Base-by-base conservation (phyloP, 2,888 invertebrate species). In the Nycteola revayana region DNA sequence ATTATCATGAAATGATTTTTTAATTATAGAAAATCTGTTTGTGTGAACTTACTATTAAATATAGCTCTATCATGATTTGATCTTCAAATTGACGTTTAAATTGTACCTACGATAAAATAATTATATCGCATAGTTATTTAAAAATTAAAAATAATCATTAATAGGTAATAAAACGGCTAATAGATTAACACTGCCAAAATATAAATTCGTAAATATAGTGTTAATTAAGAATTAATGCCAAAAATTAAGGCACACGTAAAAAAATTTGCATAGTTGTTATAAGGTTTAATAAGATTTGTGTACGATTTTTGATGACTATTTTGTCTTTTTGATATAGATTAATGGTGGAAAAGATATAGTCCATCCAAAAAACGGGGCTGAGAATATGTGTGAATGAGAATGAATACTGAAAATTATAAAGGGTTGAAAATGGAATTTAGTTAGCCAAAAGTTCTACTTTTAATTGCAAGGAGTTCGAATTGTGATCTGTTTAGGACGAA, bases 181-280 rank as follows among this genome's bases (percentile, higher is more conserved):
- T 73, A 73, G 78, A 77, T 78, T 77, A 75, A 78, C 86, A 86
- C 86, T 85, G 86, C 84, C 87, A 83, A 73, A 76, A 71, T 79
- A 75, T 79, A 64, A 70, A 72, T 67, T 69, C 68, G 66, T 77
- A 54, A 21, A 36, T 27, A 46, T 53, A 75, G 66, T 66, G 66
- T 65, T 60, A 67, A 67, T 66, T 60, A 57, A 49, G 60, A 58
- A 54, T 51, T 50, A 49, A 67, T 63, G 72, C 74, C 73, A 75
- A 73, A 57, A 65, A 62, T 48, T 64, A 60, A 52, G 65, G 66
- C 65, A 63, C 61, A 50, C 46, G 60, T 46, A 54, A 53, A 49
- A n/a, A 65, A 60, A 63, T 60, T 62, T 74, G 55, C 54, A 66
- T 72, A 70, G 43, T 72, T 52, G 58, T 66, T 47, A 5, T 75